These are phyloP conservation scores for Drosophila putrida DNA, from an alignment of 2,888 invertebrate species.

Conservation along the genomic window DNA sequence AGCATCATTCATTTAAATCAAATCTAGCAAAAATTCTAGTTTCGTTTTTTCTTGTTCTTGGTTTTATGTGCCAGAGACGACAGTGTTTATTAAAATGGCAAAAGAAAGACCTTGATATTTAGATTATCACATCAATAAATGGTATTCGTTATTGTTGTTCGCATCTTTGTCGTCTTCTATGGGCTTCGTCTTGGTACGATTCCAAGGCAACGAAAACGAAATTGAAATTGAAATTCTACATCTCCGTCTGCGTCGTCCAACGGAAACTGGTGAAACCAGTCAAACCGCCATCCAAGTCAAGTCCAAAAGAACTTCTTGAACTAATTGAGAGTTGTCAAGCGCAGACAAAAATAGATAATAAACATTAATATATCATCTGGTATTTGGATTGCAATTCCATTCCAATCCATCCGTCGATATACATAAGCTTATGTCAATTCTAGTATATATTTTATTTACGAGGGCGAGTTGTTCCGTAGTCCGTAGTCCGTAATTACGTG, in stretches of 20 bases:
- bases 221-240: slow-evolving; percentile 23
- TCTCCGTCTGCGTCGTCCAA: slow-evolving; percentile 19
- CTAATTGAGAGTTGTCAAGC: slow-evolving; percentile 47
- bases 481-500: slow-evolving; percentile 64
- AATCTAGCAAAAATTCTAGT: slow-evolving; percentile 65
- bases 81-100: slow-evolving; percentile 66
- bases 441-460: slow-evolving; percentile 7
- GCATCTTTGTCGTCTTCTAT: slow-evolving; percentile 42
- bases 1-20: slow-evolving; percentile 35
- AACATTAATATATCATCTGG: slow-evolving; percentile 19
- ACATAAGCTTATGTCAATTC: slow-evolving; percentile 30
- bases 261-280: slow-evolving; percentile 76
- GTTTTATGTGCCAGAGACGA: slow-evolving; percentile 18
- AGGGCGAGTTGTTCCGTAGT: slow-evolving; percentile 20
- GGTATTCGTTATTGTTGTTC: slow-evolving; percentile 46
- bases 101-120: slow-evolving; percentile 79
- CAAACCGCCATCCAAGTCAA: slow-evolving; percentile 50
- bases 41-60: slow-evolving; percentile 42
- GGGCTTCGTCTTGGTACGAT: slow-evolving; percentile 31
- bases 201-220: slow-evolving; percentile 59
- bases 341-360: slow-evolving; percentile 36
- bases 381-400: slow-evolving; percentile 49
- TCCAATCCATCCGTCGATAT: neutral
- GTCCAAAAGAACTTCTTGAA: slow-evolving; percentile 66
- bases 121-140: slow-evolving; percentile 81